These are phyloP conservation scores for Alcedo quadribrachys DNA, from an alignment of 2,797 vertebrate genomes.

Conservation along the genomic window DNA sequence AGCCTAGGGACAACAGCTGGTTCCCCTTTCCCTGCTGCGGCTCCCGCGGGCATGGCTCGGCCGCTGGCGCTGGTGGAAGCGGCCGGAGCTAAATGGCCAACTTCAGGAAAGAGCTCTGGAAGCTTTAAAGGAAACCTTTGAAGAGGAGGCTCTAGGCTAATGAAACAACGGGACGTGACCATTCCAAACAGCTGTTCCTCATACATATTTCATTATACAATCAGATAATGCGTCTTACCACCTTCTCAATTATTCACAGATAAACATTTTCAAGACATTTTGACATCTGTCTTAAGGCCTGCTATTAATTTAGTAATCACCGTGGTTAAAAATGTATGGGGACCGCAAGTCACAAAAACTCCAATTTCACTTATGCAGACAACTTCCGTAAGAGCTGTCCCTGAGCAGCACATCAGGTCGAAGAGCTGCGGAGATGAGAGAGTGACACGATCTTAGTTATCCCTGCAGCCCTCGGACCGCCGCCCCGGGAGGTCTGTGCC, in stretches of 20 bases:
- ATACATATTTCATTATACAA: constrained; percentile 94
- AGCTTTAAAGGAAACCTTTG: neutral
- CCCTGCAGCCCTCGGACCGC: neutral
- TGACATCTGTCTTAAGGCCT: constrained; percentile 90
- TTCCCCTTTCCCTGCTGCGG: neutral
- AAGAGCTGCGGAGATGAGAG: neutral
- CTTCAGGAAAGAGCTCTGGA: constrained; percentile 46
- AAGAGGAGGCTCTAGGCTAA: constrained; percentile 69
- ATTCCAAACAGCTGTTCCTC: constrained; percentile 90
- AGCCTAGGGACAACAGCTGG: neutral
- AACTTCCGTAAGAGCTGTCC: neutral
- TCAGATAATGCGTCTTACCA: constrained; percentile 88
- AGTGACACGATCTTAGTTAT: accelerated
- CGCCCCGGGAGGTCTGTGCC: no score
- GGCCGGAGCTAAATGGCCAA: constrained; percentile 28
- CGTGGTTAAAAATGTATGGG: constrained; percentile 77
- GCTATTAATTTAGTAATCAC: constrained; percentile 87
- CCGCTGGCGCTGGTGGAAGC: neutral
- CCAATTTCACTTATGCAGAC: neutral
- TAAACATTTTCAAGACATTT: constrained; percentile 92
- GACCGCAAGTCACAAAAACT: constrained; percentile 63
- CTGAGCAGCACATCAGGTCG: neutral
- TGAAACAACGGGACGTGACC: constrained; percentile 79
- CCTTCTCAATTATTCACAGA: constrained; percentile 89
- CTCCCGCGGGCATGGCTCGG: neutral